Evolutionary conservation across 2,113 vertebrate species (phyloP).

Genomic region (Pomatorhinus ruficollis): DNA sequence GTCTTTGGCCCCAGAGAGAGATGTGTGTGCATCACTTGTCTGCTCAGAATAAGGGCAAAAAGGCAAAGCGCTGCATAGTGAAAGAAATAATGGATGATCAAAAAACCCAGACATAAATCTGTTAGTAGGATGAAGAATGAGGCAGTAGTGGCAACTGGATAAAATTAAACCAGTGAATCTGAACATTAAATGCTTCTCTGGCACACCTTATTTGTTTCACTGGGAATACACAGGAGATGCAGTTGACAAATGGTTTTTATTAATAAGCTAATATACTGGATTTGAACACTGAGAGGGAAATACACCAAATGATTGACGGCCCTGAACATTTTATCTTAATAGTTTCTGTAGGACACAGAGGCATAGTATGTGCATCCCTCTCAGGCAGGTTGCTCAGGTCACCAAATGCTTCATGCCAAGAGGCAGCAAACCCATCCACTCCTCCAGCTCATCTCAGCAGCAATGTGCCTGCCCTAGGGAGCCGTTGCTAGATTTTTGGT

Average conservation of each 20-base stretch:
- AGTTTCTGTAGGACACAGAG: background rate
- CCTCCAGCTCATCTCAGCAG: background rate
- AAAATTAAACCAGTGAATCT: conserved; percentile 53
- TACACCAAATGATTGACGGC: background rate
- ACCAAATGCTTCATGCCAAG: background rate
- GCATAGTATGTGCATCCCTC: background rate
- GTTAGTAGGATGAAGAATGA: background rate
- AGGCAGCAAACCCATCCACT: background rate
- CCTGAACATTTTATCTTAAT: background rate
- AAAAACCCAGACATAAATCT: conserved; percentile 18
- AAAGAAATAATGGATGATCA: background rate
- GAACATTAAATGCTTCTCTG: background rate
- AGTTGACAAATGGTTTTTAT: background rate
- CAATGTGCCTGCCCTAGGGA: background rate
- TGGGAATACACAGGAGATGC: background rate
- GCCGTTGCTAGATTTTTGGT: background rate
- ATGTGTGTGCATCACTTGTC: background rate
- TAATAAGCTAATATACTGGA: background rate
- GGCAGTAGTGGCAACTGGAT: background rate
- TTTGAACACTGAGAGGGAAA: background rate
- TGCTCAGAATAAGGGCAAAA: background rate
- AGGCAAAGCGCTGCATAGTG: background rate
- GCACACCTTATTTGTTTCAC: background rate
- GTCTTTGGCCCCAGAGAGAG: background rate
- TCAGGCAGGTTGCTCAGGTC: background rate